These are phyloP conservation scores for Dasypogon diadema DNA, from an alignment of 2,888 invertebrate genomes.

Conservation along the genomic window DNA sequence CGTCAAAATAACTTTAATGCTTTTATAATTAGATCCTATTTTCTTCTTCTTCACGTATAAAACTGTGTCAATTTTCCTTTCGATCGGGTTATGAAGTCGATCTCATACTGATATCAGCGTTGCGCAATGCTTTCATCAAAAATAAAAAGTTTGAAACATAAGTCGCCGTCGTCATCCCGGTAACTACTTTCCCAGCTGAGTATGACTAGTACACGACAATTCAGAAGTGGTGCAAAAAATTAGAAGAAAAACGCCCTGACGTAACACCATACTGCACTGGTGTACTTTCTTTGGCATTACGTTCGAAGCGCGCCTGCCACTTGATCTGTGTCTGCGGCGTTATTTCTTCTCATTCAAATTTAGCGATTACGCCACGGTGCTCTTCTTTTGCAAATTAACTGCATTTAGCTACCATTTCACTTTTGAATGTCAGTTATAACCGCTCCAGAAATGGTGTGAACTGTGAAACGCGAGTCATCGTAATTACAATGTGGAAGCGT, in stretches of 20 bases:
- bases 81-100: too few species aligned
- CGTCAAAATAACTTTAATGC: too few species aligned
- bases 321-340: background rate
- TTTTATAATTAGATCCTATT: too few species aligned
- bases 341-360: background rate
- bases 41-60: too few species aligned
- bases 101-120: too few species aligned
- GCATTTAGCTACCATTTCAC: background rate
- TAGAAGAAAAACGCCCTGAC: background rate
- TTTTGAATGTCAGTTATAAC: background rate
- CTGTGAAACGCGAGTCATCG: too few species aligned
- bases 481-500: background rate
- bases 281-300: constrained; percentile 2
- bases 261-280: background rate
- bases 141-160: background rate
- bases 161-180: background rate
- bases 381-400: background rate
- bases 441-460: background rate
- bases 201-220: background rate
- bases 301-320: background rate
- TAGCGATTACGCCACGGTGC: background rate
- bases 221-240: constrained; percentile 2
- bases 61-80: too few species aligned
- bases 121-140: background rate
- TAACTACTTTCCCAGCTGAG: constrained; percentile 1